Evolutionary conservation across 2,888 invertebrate genomes (phyloP), one percentile per base, ranked within the genome.

Genomic region (Itoplectis maculator): DNA sequence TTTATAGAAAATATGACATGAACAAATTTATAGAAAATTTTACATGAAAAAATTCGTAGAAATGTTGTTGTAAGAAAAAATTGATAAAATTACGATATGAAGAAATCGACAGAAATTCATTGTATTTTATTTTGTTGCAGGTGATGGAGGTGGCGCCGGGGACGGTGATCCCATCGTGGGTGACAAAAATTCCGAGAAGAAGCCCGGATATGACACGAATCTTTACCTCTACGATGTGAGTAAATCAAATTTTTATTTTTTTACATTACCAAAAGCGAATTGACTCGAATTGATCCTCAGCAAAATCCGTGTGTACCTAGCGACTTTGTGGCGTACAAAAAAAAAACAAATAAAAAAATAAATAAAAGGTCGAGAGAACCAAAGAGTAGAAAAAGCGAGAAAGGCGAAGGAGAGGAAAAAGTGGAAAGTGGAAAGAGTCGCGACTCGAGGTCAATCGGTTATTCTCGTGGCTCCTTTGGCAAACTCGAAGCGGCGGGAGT

Each of bases 191-290:
- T 96, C 96, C 93, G 96, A 96, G 92, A 95, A 95, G 91, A 93
- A 94, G 90, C 95, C 95, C 82, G 96, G 95, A 89, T 95, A 95
- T 92, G 97, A 97, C 93, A 97, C 97, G 90, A 97, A 97, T 93
- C 95, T 97, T 89, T 98, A 97, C 93, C 96, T 97, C 83, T 97
- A 96, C 90, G 95, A 96, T 94, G 96, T 96, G 93, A 96, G 96
- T 95, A 81, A 45, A 63, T 9, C 5, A 29, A 69, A 51, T n/a
- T n/a, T n/a, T n/a, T n/a, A n/a, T n/a, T n/a, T n/a, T n/a, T n/a
- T n/a, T n/a, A n/a, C n/a, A n/a, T n/a, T n/a, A n/a, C n/a, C n/a
- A n/a, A n/a, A n/a, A 68, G 35, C 15, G 15, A 49, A 49, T 11
- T 23, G 23, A 29, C 5, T 5, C 23, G 9, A 59, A 35, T 15